These are phyloP conservation scores for Eupithecia pulchellata DNA, from an alignment of 2,888 invertebrate genomes.

Conservation along the genomic window DNA sequence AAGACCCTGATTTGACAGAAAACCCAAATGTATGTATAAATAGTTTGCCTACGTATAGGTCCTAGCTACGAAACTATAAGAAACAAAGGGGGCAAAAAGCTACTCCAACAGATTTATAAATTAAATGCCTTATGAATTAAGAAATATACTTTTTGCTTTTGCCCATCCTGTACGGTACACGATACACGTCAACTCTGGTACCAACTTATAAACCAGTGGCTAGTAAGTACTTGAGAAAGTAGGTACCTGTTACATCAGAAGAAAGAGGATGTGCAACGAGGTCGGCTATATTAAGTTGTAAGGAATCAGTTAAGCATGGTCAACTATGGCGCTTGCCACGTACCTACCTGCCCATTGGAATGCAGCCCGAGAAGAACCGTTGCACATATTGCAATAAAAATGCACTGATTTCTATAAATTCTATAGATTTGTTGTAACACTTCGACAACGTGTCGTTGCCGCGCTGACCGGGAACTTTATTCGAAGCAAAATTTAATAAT, in stretches of 20 bases:
- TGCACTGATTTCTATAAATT: constrained; percentile 27
- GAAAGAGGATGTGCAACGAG: constrained; percentile 25
- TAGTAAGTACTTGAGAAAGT: constrained; percentile 1
- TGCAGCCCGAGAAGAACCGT: constrained; percentile 39
- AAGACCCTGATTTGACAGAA: neutral
- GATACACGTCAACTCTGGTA: neutral
- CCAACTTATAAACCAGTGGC: neutral
- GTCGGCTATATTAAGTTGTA: constrained; percentile 34
- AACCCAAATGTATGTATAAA: neutral
- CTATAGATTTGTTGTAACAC: constrained; percentile 11
- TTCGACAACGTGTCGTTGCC: neutral
- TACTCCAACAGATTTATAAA: neutral
- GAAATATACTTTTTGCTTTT: neutral
- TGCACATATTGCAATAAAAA: constrained; percentile 35
- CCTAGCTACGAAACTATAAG: neutral
- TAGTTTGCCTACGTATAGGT: neutral
- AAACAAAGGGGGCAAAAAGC: neutral
- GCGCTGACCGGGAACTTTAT: neutral
- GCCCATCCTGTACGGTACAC: neutral
- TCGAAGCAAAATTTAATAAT: neutral
- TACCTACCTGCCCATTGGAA: constrained; percentile 35
- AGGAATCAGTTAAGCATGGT: constrained; percentile 39
- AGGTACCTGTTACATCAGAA: constrained; percentile 10
- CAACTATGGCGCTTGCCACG: constrained; percentile 44
- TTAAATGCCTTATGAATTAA: neutral